These are phyloP conservation scores for Oncorhynchus kisutch DNA, from an alignment of 2,113 vertebrate species.

Conservation along the genomic window DNA sequence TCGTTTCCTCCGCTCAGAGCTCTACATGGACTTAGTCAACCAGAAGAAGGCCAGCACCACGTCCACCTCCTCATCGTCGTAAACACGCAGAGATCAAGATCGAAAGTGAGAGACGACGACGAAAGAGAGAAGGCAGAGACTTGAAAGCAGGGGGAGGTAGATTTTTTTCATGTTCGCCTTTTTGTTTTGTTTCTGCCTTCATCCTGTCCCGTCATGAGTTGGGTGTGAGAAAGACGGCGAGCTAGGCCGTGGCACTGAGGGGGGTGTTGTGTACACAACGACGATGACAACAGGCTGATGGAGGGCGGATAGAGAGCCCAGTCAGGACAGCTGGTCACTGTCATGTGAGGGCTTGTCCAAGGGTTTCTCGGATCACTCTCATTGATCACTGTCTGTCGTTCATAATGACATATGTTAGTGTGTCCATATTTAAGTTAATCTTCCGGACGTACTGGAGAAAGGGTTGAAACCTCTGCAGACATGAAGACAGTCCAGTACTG, in stretches of 20 bases:
- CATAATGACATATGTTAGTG: background rate
- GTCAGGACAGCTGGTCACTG: constrained; percentile 26
- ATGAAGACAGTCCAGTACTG: constrained; percentile 79
- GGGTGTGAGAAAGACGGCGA: constrained; percentile 41
- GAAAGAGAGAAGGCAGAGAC: constrained; percentile 39
- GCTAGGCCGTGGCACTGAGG: constrained; percentile 61
- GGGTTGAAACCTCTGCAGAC: constrained; percentile 52
- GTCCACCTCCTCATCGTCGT: constrained; percentile 80
- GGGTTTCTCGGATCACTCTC: constrained; percentile 59
- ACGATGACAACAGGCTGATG: background rate
- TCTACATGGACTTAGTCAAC: constrained; percentile 94
- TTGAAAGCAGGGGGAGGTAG: constrained; percentile 46
- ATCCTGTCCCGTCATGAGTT: constrained; percentile 49
- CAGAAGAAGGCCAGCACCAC: constrained; percentile 90
- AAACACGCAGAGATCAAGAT: constrained; percentile 36
- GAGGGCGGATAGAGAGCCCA: constrained; percentile 35
- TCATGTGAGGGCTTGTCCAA: background rate
- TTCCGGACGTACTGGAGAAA: constrained; percentile 62
- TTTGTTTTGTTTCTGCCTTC: constrained; percentile 52
- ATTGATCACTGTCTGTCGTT: constrained; percentile 24
- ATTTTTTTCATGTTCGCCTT: constrained; percentile 53
- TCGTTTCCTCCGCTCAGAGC: constrained; percentile 94
- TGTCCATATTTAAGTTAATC: constrained; percentile 37
- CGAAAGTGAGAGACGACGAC: constrained; percentile 21
- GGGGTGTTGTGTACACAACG: constrained; percentile 66